These are phyloP conservation scores for Austrolebias charrua DNA, from an alignment of 2,797 vertebrate genomes.

Conservation along the genomic window DNA sequence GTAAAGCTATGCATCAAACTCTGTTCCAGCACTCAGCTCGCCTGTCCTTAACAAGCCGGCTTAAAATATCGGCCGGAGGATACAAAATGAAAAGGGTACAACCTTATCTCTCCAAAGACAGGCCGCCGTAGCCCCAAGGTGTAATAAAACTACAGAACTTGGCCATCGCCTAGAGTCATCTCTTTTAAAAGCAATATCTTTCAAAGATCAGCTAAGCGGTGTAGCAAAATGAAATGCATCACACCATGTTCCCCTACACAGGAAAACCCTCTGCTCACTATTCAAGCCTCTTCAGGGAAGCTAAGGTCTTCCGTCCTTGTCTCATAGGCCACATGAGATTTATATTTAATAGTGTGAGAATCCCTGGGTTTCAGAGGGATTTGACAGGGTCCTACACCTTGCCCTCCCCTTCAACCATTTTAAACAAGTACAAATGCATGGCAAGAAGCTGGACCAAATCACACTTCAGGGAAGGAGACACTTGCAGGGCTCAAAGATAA, in stretches of 20 bases:
- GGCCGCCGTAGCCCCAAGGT: slow-evolving; percentile 88
- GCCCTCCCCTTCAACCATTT: slow-evolving; percentile 19
- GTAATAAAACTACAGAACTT: slow-evolving; percentile 94
- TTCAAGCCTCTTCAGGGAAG: slow-evolving; percentile 60
- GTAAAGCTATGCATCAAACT: slow-evolving; percentile 78
- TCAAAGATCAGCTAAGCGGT: slow-evolving; percentile 88
- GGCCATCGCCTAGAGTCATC: slow-evolving; percentile 88
- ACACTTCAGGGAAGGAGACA: slow-evolving; percentile 37
- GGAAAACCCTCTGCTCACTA: slow-evolving; percentile 60
- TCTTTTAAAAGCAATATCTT: slow-evolving; percentile 94
- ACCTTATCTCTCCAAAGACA: slow-evolving; percentile 95
- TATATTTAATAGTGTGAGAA: slow-evolving; percentile 68
- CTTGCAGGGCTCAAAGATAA: slow-evolving; percentile 36
- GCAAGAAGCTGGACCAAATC: slow-evolving; percentile 43
- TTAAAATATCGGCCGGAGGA: slow-evolving; percentile 92
- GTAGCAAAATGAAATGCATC: slow-evolving; percentile 78
- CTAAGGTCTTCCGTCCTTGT: slow-evolving; percentile 51
- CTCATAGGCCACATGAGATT: slow-evolving; percentile 64
- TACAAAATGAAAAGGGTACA: slow-evolving; percentile 94
- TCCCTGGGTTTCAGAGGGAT: slow-evolving; percentile 60
- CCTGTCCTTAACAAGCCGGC: slow-evolving; percentile 81
- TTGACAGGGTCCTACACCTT: slow-evolving; percentile 62
- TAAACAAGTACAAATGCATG: slow-evolving; percentile 47
- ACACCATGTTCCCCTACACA: slow-evolving; percentile 66
- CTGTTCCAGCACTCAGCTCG: slow-evolving; percentile 78